Base-by-base conservation (phyloP, 2,797 vertebrate species). In the Trachops cirrhosus region DNA sequence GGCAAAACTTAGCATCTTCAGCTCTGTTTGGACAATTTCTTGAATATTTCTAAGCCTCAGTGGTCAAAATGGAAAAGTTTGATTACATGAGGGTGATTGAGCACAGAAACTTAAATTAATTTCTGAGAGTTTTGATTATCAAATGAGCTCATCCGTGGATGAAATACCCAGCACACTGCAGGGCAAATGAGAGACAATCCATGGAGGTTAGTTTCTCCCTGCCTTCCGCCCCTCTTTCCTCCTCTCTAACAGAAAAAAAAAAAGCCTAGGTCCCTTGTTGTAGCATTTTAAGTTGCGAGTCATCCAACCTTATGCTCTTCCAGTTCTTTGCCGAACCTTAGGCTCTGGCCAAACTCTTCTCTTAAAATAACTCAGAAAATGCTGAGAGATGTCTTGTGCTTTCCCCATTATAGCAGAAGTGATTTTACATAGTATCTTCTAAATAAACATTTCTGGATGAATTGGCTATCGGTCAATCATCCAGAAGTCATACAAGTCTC, bases 51-150 rank as follows among this genome's bases (percentile, higher is more conserved):
- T 74, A 84, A 87, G n/a, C n/a, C 2, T 54, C 26, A 41, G 41
- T 9, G 2, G 74, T 94, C 75, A 37, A 34, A 86, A 70, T 9
- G 54, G 41, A 64, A 70, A 93, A 89, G 44, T 68, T 44, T 75
- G 54, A 89, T 92, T 48, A 91, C 39, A 11, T 54, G 86, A 94
- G 39, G 26, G 54, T 91, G 34, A 90, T 54, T 71, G 59, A 78
- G 15, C 41, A 83, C n/a, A 91, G 54, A 44, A 84, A 14, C 67
- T 86, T 77, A 59, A 70, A 32, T 80, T 85, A 93, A 92, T 93
- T 90, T 95, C n/a, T 71, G 57, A 93, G 71, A 52, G 46, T 86
- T 84, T 79, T 84, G 67, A 71, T 87, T 89, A 84, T 92, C 50
- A 64, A 21, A 80, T 79, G 80, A 91, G 37, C 44, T 68, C 74